These are phyloP conservation scores for Acestrorhynchus altus DNA, from an alignment of 2,797 vertebrate genomes.

Conservation along the genomic window DNA sequence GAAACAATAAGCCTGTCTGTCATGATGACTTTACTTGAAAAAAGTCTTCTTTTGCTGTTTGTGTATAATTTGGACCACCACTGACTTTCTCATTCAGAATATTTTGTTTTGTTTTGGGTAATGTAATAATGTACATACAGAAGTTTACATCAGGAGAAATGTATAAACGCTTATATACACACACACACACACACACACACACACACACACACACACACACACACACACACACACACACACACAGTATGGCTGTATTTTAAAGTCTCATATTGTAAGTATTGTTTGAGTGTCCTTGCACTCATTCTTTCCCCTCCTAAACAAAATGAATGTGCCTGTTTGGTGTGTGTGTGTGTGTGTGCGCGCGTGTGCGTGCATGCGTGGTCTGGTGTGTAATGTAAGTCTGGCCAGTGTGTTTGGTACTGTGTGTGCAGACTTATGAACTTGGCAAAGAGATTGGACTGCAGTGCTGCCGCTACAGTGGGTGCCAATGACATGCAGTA, in stretches of 20 bases:
- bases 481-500: constrained; percentile 41
- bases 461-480: constrained; percentile 46
- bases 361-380: constrained; percentile 20
- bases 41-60: too few species aligned
- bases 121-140: too few species aligned
- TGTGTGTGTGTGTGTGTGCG: constrained; percentile 5
- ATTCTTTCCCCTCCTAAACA: not conserved
- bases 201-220: too few species aligned
- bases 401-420: constrained; percentile 35
- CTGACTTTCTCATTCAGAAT: too few species aligned
- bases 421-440: constrained; percentile 39
- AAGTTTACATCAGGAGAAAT: too few species aligned
- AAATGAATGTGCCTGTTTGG: not conserved
- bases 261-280: not conserved
- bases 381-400: constrained; percentile 34
- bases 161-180: too few species aligned
- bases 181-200: too few species aligned
- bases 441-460: constrained; percentile 49
- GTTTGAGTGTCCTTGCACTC: not conserved
- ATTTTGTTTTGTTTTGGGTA: too few species aligned
- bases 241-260: not conserved
- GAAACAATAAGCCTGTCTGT: too few species aligned
- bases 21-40: too few species aligned
- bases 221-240: too few species aligned
- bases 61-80: too few species aligned